These are phyloP conservation scores for Cygnus atratus DNA, from an alignment of 2,113 vertebrate species.

Conservation along the genomic window DNA sequence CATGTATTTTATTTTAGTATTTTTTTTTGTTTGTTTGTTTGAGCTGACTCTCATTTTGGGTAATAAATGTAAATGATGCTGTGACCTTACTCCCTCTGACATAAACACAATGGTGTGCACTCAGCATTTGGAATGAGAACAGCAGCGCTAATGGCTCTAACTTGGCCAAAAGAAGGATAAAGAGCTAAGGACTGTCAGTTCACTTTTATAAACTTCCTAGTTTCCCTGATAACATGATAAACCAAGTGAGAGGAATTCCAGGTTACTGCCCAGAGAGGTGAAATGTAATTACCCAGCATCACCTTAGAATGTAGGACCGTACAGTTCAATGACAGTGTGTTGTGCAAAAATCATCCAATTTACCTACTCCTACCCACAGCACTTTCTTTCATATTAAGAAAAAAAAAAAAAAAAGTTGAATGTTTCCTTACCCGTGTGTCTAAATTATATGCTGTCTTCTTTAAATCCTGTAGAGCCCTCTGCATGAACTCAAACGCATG, in stretches of 20 bases:
- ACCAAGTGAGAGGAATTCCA: not conserved
- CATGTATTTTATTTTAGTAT: not conserved
- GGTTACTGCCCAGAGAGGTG: not conserved
- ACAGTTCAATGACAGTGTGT: not conserved
- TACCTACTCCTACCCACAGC: not conserved
- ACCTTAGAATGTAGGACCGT: not conserved
- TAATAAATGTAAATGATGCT: not conserved
- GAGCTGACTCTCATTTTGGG: not conserved
- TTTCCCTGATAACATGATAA: not conserved
- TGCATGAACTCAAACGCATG: constrained; percentile 99
- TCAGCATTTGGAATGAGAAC: not conserved
- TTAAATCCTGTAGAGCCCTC: constrained; percentile 93
- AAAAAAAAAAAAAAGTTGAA: not conserved
- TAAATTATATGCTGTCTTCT: constrained; percentile 93
- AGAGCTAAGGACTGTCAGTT: not conserved
- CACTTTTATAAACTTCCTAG: not conserved
- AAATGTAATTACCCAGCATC: not conserved
- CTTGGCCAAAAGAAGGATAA: not conserved
- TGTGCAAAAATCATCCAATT: not conserved
- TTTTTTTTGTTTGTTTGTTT: not conserved
- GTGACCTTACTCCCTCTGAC: not conserved
- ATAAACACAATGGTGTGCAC: not conserved
- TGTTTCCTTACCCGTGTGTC: constrained; percentile 86
- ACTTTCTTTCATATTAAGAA: not conserved
- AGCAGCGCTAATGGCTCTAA: not conserved